A percentile compares a stretch with the other conserved stretches of the same genome.
These are phyloP conservation scores for Bettongia penicillata DNA, from an alignment of 2,113 vertebrate genomes.

Conservation along the genomic window DNA sequence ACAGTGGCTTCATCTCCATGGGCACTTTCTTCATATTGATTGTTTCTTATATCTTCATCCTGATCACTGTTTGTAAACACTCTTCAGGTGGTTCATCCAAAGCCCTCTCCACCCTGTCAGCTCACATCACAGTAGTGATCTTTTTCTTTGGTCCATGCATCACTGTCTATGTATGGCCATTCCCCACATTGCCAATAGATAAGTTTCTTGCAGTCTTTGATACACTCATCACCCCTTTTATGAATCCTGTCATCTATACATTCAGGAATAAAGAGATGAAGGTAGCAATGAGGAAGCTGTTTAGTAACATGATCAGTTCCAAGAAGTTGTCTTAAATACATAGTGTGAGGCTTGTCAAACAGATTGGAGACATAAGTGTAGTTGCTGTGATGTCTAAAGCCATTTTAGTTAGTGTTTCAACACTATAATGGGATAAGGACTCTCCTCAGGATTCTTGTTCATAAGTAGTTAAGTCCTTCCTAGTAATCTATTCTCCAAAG, in stretches of 20 bases:
- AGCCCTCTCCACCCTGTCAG: conserved; percentile 61
- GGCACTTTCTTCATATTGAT: conserved; percentile 56
- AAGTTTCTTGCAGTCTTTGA: conserved; percentile 70
- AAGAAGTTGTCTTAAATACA: neutral
- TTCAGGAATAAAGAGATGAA: conserved; percentile 73
- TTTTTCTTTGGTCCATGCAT: conserved; percentile 71
- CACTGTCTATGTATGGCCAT: conserved; percentile 68
- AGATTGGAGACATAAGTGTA: neutral
- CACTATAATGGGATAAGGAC: neutral
- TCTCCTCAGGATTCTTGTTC: neutral
- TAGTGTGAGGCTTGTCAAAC: neutral
- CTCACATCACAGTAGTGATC: conserved; percentile 70
- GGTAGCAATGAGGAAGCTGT: conserved; percentile 61
- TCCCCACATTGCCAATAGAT: conserved; percentile 54
- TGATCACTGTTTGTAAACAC: neutral
- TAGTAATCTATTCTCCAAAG: neutral
- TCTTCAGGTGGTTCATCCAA: conserved; percentile 47
- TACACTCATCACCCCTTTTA: conserved; percentile 68
- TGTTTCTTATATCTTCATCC: conserved; percentile 46
- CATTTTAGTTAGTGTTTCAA: neutral
- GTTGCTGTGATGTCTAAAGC: neutral
- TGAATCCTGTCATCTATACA: conserved; percentile 75
- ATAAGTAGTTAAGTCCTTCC: neutral
- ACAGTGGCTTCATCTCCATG: conserved; percentile 56
- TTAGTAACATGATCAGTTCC: neutral